A percentile compares a stretch with the other conserved stretches of the same genome.
Conservation (phyloP, 2,113 vertebrate genomes). For the Microcebus griseorufus region DNA sequence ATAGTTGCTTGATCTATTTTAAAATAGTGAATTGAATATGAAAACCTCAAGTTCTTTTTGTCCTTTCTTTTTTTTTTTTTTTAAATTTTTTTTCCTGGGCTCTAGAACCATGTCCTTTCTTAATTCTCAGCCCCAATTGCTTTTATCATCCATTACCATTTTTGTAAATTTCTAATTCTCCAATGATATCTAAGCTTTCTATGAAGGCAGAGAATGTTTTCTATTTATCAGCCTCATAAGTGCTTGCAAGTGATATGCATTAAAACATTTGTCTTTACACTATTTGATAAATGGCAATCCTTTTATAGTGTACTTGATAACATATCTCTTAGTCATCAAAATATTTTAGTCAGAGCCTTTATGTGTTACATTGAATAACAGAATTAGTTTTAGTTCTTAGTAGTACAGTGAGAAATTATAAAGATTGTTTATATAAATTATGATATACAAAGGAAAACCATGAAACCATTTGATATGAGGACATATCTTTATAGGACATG, state of each 20-base stretch:
- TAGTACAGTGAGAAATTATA: not conserved
- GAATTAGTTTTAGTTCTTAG: conserved; percentile 5
- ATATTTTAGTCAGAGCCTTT: conserved; percentile 8
- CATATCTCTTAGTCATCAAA: not conserved
- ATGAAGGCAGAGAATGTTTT: not conserved
- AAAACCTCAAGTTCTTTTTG: not conserved
- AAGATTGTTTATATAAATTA: not conserved
- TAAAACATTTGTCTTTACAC: not conserved
- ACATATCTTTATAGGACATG: not conserved
- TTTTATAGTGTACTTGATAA: not conserved
- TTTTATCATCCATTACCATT: not conserved
- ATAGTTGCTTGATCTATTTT: not conserved
- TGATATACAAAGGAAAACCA: not conserved
- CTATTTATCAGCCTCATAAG: not conserved
- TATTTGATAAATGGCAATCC: not conserved
- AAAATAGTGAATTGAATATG: not conserved
- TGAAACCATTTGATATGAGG: not conserved
- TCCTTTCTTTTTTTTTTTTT: not conserved
- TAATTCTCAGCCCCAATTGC: not conserved
- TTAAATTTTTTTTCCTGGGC: too few relatives aligned
- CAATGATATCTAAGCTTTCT: not conserved
- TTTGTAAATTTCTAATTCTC: not conserved
- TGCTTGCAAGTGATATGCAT: not conserved
- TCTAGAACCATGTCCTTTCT: not conserved
- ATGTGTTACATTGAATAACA: not conserved